Evolutionary conservation across 1,140 invertebrate genomes (phyloP), one percentile per base, ranked within the genome.

Genomic region (Polypedilum vanderplanki): DNA sequence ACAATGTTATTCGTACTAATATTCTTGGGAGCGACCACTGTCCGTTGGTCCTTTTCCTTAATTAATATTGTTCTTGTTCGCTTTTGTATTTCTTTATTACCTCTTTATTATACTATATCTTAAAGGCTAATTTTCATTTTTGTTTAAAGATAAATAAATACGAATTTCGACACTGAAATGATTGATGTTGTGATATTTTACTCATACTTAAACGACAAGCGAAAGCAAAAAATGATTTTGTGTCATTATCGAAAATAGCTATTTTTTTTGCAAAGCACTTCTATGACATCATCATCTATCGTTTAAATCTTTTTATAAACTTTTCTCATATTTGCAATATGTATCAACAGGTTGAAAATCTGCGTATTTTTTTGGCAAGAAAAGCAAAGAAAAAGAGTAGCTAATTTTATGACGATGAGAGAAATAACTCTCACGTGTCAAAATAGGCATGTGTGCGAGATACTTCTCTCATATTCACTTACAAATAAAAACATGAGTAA

Each of bases 1-100:
- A 98, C 80, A 91, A 87, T 81, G 84, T 90, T 40, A 93, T 95
- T 73, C 86, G 91, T 41, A 87, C 84, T 74, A 82, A 90, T 76
- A 88, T 95, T 5, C 87, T 85, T 79, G 94, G 94, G n/a, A 95
- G 93, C 79, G 94, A 96, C 81, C 94, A 96, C 82, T 95, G 93
- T 79, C 94, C 94, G 0, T 87, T 95, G 77, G 86, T 90, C 40
- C 81, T 94, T n/a, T 91, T 89, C 79, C 78, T 91, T 17, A 84
- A 74, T 17, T 40, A 10, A 20, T 70, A 20, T 18, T 70, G n/a
- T 67, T 18, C 18, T 67, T 73, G 9, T 9, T 7, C 24, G 7
- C 2, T 33, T 73, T 73, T 73, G 8, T 40, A n/a, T 74, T 8
- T 73, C 20, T 73, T 73, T 1, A 15, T 73, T 22, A 24, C 70